phyloP scores from a whole-genome alignment of 2,797 vertebrate species.

The Tadarida brasiliensis region DNA sequence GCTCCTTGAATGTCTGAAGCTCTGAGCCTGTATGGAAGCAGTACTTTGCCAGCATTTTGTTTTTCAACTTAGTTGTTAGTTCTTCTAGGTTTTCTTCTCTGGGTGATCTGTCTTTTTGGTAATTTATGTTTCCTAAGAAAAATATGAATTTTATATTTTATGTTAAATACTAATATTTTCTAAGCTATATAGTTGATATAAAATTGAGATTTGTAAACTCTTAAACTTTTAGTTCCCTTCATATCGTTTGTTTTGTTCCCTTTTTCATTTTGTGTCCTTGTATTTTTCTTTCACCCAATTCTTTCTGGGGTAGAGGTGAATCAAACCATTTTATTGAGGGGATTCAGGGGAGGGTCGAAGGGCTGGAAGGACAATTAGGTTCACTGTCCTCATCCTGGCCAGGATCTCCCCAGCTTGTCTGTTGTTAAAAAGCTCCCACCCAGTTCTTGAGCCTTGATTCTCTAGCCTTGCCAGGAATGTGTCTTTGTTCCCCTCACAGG shows the following conservation, averaged over 20 bases:
- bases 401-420: background rate
- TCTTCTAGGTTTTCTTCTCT: background rate
- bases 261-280: background rate
- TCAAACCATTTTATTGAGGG: background rate
- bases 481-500: background rate
- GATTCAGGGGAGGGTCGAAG: background rate
- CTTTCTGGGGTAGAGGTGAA: background rate
- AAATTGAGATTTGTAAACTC: background rate
- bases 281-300: background rate
- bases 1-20: background rate
- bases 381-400: background rate
- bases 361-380: background rate
- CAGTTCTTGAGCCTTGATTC: background rate
- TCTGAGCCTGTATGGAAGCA: background rate
- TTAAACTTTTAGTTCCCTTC: constrained; percentile 7
- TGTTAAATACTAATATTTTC: background rate
- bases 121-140: constrained; percentile 43
- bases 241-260: background rate
- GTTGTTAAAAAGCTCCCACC: background rate
- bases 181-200: background rate
- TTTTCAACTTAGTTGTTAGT: background rate
- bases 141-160: background rate
- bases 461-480: background rate
- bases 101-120: background rate
- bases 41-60: background rate